Evolutionary conservation across 2,888 invertebrate genomes (phyloP).

Genomic region (Brachyptera risi): DNA sequence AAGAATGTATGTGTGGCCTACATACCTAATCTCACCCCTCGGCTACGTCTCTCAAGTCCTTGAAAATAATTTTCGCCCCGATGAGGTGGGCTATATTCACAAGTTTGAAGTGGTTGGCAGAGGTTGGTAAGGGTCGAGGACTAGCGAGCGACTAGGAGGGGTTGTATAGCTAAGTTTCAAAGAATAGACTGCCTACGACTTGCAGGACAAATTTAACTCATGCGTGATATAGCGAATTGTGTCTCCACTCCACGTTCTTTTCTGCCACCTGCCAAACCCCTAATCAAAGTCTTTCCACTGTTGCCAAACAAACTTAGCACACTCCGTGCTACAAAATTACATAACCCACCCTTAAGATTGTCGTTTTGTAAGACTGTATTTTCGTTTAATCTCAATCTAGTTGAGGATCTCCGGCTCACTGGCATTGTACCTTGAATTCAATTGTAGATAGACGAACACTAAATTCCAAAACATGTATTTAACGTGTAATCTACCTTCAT

Average conservation of each 20-base stretch:
- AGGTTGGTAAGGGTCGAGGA: background rate
- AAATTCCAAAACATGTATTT: background rate
- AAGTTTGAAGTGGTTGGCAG: constrained; percentile 26
- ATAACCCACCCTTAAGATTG: background rate
- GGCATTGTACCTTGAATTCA: constrained; percentile 1
- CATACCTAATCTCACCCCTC: background rate
- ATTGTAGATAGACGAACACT: background rate
- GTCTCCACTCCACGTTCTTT: background rate
- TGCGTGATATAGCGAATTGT: background rate
- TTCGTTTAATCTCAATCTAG: too few species aligned
- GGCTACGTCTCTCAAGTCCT: constrained; percentile 20
- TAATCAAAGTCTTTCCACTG: background rate
- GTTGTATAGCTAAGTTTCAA: background rate
- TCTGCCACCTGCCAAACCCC: background rate
- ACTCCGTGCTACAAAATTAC: background rate
- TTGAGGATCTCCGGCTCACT: too few species aligned
- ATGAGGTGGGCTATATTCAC: constrained; percentile 27
- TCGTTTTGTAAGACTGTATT: too few species aligned
- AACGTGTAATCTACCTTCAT: constrained; percentile 1
- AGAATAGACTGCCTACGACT: background rate
- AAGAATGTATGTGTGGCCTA: too few species aligned
- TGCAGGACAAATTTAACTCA: background rate
- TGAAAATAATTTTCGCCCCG: constrained; percentile 28
- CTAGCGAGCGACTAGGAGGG: background rate
- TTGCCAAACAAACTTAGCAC: background rate